These are phyloP conservation scores for Camponotus pennsylvanicus DNA, from an alignment of 1,140 invertebrate genomes.

Conservation along the genomic window DNA sequence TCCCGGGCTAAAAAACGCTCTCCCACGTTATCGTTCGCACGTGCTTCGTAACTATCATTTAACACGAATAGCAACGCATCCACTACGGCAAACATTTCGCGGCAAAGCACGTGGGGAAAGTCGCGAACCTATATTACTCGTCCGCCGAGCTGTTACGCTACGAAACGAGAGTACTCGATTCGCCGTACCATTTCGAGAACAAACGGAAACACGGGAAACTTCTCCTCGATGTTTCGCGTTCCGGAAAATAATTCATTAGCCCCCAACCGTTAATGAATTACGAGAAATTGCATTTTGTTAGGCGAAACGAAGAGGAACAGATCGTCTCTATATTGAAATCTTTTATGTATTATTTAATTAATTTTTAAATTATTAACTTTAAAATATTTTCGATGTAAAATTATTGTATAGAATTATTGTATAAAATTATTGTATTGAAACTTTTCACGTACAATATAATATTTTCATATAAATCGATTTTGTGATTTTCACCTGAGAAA, in stretches of 20 bases:
- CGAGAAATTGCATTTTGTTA: not conserved
- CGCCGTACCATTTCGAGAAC: conserved; percentile 28
- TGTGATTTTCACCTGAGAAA: not conserved
- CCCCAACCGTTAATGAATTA: not conserved
- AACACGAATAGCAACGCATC: conserved; percentile 40
- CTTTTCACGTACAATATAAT: too few relatives aligned
- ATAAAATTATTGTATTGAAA: too few relatives aligned
- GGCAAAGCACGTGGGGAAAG: conserved; percentile 28
- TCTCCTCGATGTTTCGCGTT: conserved; percentile 15
- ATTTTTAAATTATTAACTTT: not conserved
- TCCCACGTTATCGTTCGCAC: conserved; percentile 32
- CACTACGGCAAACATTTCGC: conserved; percentile 31
- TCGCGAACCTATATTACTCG: conserved; percentile 22
- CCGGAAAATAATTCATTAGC: conserved; percentile 43
- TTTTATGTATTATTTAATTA: not conserved
- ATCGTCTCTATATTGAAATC: not conserved
- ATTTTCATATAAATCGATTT: not conserved
- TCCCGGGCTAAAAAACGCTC: not conserved
- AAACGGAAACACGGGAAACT: conserved; percentile 30
- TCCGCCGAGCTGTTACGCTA: conserved; percentile 12
- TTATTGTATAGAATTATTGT: too few relatives aligned
- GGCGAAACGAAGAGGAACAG: not conserved
- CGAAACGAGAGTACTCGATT: conserved; percentile 35
- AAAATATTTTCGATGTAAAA: not conserved
- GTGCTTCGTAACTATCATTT: conserved; percentile 46